Percentiles rank a stretch among this genome's conserved stretches.
phyloP scores from a whole-genome alignment of 64 coral and sea anemone genomes.

The Hydrozoanthus tunicans region DNA sequence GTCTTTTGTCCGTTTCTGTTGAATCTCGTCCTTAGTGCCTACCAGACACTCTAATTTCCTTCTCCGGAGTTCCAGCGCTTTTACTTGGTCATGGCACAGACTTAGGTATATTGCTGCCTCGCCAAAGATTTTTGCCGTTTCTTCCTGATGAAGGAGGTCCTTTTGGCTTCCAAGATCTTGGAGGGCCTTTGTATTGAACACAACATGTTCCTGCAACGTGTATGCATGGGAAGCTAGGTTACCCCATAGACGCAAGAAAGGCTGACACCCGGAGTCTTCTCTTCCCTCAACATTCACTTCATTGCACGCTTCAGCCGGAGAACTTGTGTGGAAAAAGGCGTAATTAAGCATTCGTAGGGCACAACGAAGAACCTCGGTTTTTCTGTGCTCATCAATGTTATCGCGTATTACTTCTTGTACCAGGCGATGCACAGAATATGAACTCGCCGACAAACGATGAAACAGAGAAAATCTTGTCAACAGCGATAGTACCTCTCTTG shows the following conservation, averaged over 20 bases:
- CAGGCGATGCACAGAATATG: constrained; percentile 46
- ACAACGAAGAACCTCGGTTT: constrained; percentile 1
- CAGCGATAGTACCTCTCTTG: constrained; percentile 5
- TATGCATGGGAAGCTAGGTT: constrained; percentile 18
- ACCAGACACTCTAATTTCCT: not conserved
- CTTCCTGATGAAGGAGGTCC: not conserved
- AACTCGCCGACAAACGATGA: not conserved
- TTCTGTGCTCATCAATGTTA: not conserved
- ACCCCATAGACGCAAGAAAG: constrained; percentile 13
- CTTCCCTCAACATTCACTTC: not conserved
- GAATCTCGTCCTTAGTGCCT: not conserved
- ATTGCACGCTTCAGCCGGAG: not conserved
- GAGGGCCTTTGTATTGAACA: not conserved
- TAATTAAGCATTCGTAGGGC: constrained; percentile 52
- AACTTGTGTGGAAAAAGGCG: not conserved
- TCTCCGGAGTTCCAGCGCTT: constrained; percentile 1
- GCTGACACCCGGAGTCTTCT: not conserved
- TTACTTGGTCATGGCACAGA: not conserved
- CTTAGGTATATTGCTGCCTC: constrained; percentile 41
- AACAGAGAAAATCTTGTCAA: constrained; percentile 60
- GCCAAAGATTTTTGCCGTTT: constrained; percentile 19
- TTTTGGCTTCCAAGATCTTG: not conserved
- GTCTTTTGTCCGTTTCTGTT: not conserved
- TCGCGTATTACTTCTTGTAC: constrained; percentile 55
- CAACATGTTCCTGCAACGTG: constrained; percentile 12